Conservation (phyloP, 1,140 invertebrate species). For the Helicoverpa zea region DNA sequence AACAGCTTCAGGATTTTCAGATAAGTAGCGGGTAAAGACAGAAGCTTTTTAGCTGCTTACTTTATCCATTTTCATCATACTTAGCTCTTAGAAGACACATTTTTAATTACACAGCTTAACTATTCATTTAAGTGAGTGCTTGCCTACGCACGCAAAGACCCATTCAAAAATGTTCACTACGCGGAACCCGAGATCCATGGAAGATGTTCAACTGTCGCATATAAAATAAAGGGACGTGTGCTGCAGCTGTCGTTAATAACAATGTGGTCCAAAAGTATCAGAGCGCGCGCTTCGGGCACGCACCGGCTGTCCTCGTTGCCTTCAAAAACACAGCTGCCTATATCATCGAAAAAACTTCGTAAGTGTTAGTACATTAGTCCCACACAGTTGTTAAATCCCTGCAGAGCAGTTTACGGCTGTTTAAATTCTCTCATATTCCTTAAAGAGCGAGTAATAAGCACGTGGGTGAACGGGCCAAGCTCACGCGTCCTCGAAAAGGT, state of each 20-base stretch:
- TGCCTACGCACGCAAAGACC: not conserved
- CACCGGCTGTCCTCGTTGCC: conserved; percentile 60
- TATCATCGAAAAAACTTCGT: conserved; percentile 48
- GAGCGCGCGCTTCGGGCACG: conserved; percentile 64
- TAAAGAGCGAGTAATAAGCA: not conserved
- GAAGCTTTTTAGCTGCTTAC: too few relatives aligned
- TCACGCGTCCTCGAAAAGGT: too few relatives aligned
- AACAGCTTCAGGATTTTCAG: too few relatives aligned
- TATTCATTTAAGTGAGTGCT: not conserved
- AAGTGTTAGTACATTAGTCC: conserved; percentile 33
- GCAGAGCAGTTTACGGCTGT: not conserved
- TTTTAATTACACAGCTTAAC: not conserved
- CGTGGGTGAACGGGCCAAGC: not conserved
- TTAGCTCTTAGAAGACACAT: too few relatives aligned
- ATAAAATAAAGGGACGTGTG: conserved; percentile 66
- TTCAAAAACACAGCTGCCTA: conserved; percentile 71
- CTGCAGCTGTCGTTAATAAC: conserved; percentile 77
- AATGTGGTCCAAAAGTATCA: conserved; percentile 72
- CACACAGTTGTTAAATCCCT: conserved; percentile 39
- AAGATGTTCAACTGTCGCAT: conserved; percentile 41
- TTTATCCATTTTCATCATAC: too few relatives aligned
- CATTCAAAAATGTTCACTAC: not conserved
- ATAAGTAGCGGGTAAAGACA: too few relatives aligned
- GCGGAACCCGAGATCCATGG: conserved; percentile 4
- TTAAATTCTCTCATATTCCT: conserved; percentile 2